phyloP scores from a whole-genome alignment of 2,888 invertebrate species.

The Oscheius onirici region DNA sequence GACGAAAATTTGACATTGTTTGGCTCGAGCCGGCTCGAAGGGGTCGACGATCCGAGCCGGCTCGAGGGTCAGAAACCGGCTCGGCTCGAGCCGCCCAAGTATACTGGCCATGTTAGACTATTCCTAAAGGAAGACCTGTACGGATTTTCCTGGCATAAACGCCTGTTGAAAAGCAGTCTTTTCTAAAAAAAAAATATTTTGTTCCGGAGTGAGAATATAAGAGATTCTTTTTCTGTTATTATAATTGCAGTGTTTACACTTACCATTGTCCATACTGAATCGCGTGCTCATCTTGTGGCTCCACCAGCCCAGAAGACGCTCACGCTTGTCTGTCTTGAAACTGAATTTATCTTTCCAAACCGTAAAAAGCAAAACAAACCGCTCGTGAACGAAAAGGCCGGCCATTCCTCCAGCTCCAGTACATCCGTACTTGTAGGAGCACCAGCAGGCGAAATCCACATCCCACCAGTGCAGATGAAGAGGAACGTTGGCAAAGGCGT shows the following conservation, averaged over 20 bases:
- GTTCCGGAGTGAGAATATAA: too few species aligned
- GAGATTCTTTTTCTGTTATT: neutral
- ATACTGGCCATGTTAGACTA: too few species aligned
- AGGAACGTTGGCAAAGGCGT: slow-evolving; percentile 77
- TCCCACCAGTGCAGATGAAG: slow-evolving; percentile 76
- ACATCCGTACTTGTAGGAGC: slow-evolving; percentile 73
- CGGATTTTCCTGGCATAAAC: too few species aligned
- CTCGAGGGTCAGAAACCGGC: too few species aligned
- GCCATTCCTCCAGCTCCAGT: slow-evolving; percentile 73
- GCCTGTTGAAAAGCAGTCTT: too few species aligned
- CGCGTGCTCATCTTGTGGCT: slow-evolving; percentile 74
- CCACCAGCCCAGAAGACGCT: slow-evolving; percentile 77
- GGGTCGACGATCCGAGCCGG: too few species aligned
- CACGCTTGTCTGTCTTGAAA: slow-evolving; percentile 69
- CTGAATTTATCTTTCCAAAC: slow-evolving; percentile 8
- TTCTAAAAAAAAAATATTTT: too few species aligned
- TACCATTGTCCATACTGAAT: slow-evolving; percentile 74
- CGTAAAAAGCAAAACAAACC: slow-evolving; percentile 1
- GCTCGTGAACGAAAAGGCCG: slow-evolving; percentile 75
- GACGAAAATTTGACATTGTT: too few species aligned
- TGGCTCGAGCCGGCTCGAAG: too few species aligned
- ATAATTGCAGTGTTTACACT: slow-evolving; percentile 38
- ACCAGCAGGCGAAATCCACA: slow-evolving; percentile 78
- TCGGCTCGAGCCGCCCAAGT: too few species aligned
- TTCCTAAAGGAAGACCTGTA: too few species aligned